These are phyloP conservation scores for Eueremaeus valkanovi DNA, from an alignment of 2,888 invertebrate genomes.

Conservation along the genomic window DNA sequence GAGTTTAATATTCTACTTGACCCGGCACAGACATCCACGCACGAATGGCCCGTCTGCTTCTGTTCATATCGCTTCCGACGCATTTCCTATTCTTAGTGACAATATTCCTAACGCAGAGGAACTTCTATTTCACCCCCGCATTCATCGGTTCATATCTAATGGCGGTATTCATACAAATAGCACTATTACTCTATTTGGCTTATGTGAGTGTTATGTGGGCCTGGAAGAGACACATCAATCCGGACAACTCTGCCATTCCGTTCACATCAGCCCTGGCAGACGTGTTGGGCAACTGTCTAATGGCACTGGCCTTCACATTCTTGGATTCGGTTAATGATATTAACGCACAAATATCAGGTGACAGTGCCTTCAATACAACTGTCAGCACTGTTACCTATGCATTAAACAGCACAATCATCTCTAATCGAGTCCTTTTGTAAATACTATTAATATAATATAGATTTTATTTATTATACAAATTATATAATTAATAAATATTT, in stretches of 20 bases:
- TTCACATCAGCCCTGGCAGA: slow-evolving; percentile 57
- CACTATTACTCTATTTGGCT: slow-evolving; percentile 51
- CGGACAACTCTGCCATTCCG: slow-evolving; percentile 55
- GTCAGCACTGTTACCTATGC: neutral
- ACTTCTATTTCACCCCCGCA: slow-evolving; percentile 25
- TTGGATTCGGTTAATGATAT: slow-evolving; percentile 38
- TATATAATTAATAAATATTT: no score
- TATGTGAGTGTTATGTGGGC: slow-evolving; percentile 53
- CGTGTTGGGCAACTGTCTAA: slow-evolving; percentile 53
- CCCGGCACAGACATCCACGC: slow-evolving; percentile 38
- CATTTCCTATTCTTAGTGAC: slow-evolving; percentile 38
- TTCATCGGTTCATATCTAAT: slow-evolving; percentile 37
- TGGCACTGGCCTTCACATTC: slow-evolving; percentile 39
- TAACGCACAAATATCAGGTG: slow-evolving; percentile 32
- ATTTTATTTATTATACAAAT: no score
- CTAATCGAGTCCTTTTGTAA: no score
- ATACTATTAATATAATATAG: no score
- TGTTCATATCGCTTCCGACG: slow-evolving; percentile 36
- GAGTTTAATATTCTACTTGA: neutral
- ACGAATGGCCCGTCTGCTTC: slow-evolving; percentile 38
- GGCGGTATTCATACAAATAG: slow-evolving; percentile 50
- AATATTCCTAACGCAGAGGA: slow-evolving; percentile 20
- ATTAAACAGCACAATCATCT: neutral
- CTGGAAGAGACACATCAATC: slow-evolving; percentile 53
- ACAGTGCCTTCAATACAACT: neutral